Conservation (phyloP, 1,140 invertebrate species). For the Plodia interpunctella region DNA sequence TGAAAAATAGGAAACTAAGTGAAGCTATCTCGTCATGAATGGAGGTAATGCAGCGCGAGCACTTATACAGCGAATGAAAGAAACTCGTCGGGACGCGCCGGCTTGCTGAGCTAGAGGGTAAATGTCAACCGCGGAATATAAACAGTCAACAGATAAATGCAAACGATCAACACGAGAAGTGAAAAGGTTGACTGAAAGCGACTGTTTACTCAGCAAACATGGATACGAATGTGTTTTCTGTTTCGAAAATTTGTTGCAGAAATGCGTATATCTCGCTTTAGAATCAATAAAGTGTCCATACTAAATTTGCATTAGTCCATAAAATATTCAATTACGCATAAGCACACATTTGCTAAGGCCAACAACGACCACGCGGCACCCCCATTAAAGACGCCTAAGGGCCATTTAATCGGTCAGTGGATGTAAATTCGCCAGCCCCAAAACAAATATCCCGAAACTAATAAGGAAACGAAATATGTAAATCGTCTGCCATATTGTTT, state of each 20-base stretch:
- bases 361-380: constrained; percentile 74
- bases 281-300: constrained; percentile 63
- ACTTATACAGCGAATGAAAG: constrained; percentile 70
- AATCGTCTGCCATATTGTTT: constrained; percentile 76
- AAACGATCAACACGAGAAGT: constrained; percentile 71
- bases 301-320: constrained; percentile 65
- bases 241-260: constrained; percentile 12
- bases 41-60: constrained; percentile 66
- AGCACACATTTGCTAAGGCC: constrained; percentile 73
- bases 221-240: constrained; percentile 17
- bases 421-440: constrained; percentile 73
- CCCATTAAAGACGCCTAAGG: constrained; percentile 76
- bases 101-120: constrained; percentile 70
- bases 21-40: constrained; percentile 74
- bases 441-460: constrained; percentile 77
- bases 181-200: constrained; percentile 54
- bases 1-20: constrained; percentile 76
- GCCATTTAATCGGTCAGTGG: constrained; percentile 76
- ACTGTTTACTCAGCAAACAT: constrained; percentile 46
- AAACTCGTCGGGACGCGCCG: constrained; percentile 59
- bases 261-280: constrained; percentile 13
- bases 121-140: constrained; percentile 74
- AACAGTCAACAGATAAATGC: constrained; percentile 77
- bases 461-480: constrained; percentile 78
- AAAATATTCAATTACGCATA: constrained; percentile 77